Evolutionary conservation across 2,888 invertebrate genomes (phyloP), one percentile per base, ranked within the genome.

Genomic region (Phlogophora meticulosa): DNA sequence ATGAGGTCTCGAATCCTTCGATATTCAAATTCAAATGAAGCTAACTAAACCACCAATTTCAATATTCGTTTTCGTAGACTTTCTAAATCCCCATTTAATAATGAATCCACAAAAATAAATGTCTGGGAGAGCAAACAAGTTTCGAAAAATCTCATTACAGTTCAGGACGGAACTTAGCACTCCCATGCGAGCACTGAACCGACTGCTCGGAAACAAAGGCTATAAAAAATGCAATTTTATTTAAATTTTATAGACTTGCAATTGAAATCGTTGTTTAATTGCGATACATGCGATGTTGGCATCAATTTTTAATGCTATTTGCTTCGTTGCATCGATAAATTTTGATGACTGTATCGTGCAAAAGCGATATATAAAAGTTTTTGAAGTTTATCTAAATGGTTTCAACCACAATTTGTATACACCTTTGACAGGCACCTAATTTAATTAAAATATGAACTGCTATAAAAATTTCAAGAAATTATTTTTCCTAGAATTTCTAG

Each of bases 131-230:
- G 65, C 68, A 82, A 83, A 81, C 70, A 73, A 73, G 66, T 83
- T 83, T 69, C 74, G 70, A 78, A 80, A 82, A 84, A 80, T 83
- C 83, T 80, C 78, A 77, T 83, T 83, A 84, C 80, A 72, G 66
- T 60, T 67, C 63, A 55, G 69, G 69, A 77, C 56, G 36, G 70
- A 82, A 81, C 76, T 82, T 75, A 82, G 80, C 77, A 81, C 81
- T 83, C 82, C 83, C 83, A 70, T 68, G 82, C 55, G 81, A 75
- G 80, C 53, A 73, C 79, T 81, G 67, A 71, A 73, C 53, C 46
- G 79, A 75, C 66, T 70, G 77, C 71, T 77, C 63, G 59, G 65
- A 72, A 81, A 81, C 79, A 77, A 76, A 63, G 42, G 63, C 67
- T 62, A 66, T 78, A 80, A 78, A 79, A 82, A 78, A 83, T 74